Percentiles rank a stretch among this genome's conserved stretches.
Evolutionary conservation across 2,888 invertebrate species (phyloP).

Genomic region (Tanypteryx hageni): DNA sequence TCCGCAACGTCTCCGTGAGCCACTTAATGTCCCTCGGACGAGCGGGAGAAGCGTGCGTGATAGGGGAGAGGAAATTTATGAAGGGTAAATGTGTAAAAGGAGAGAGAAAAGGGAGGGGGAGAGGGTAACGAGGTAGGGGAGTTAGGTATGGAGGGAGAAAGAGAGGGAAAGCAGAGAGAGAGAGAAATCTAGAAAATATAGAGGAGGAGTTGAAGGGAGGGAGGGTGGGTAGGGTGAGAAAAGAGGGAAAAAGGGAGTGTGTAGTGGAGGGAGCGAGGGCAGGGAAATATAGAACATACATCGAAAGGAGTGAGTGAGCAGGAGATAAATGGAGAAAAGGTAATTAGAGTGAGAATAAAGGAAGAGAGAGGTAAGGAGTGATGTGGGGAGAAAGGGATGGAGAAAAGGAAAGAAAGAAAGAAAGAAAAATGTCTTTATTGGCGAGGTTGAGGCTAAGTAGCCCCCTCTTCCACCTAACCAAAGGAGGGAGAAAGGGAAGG

Average conservation of each 20-base stretch:
- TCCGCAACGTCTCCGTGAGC: neutral
- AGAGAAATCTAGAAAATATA: neutral
- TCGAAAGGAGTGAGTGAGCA: too few relatives aligned
- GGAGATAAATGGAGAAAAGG: neutral
- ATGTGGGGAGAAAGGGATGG: neutral
- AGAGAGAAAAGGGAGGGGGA: neutral
- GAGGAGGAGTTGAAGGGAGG: too few relatives aligned
- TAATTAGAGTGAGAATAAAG: neutral
- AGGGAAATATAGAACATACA: too few relatives aligned
- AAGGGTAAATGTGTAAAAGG: neutral
- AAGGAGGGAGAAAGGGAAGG: neutral
- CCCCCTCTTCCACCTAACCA: neutral
- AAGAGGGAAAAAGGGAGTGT: neutral
- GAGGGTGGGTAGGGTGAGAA: neutral
- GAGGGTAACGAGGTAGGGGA: neutral
- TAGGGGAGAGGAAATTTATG: neutral
- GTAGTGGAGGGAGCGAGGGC: too few relatives aligned
- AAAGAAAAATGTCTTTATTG: too few relatives aligned
- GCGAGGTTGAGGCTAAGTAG: too few relatives aligned
- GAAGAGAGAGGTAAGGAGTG: neutral
- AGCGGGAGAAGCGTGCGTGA: neutral
- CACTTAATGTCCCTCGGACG: slow-evolving; percentile 6
- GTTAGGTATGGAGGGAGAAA: too few relatives aligned
- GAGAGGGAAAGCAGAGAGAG: neutral
- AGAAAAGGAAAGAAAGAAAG: neutral